These are phyloP conservation scores for Rhopalosiphum maidis DNA, from an alignment of 1,140 invertebrate species.

Conservation along the genomic window DNA sequence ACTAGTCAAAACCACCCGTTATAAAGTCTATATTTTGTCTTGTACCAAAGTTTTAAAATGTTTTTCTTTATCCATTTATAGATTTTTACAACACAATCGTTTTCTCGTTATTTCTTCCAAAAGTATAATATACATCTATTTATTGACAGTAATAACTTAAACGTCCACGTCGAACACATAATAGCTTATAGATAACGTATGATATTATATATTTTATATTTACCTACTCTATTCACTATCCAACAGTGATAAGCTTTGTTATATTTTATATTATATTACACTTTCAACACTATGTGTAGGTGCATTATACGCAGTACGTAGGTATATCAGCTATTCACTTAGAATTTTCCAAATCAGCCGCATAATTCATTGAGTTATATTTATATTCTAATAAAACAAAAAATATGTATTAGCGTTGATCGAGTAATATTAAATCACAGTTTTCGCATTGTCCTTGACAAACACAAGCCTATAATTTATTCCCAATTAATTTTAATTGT, in stretches of 20 bases:
- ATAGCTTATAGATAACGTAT: not conserved
- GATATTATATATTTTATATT: not conserved
- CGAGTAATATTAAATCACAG: not conserved
- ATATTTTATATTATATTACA: not conserved
- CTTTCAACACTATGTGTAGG: not conserved
- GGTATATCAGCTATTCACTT: not conserved
- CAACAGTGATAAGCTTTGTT: not conserved
- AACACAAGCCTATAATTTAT: not conserved
- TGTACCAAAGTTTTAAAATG: not conserved
- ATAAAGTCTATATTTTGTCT: not conserved
- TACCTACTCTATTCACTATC: not conserved
- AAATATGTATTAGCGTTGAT: not conserved
- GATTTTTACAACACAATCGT: not conserved
- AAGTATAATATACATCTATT: not conserved
- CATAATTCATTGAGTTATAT: not conserved
- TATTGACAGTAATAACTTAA: not conserved
- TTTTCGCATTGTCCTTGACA: not conserved
- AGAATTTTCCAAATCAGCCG: not conserved
- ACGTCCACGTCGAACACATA: not conserved
- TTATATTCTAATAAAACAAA: not conserved
- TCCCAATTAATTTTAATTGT: not conserved
- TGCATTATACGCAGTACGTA: not conserved
- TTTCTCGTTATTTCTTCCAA: not conserved
- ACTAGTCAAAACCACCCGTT: not conserved
- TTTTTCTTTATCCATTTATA: not conserved